Conservation (phyloP, 2,888 invertebrate species). For the Esperia sulphurella region DNA sequence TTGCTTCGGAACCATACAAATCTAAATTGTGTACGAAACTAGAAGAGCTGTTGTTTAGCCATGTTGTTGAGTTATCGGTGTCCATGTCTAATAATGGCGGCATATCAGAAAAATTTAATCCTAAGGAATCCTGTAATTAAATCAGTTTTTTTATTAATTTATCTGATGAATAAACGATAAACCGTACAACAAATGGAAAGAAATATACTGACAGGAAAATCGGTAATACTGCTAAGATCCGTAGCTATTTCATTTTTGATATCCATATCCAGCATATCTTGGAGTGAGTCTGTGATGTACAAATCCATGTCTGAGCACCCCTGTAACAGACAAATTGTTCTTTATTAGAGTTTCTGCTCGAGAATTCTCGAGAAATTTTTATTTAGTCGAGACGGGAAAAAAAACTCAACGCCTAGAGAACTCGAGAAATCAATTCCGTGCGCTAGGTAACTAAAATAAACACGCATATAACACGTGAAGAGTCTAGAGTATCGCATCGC, state of each 20-base stretch:
- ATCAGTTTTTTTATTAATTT: not conserved
- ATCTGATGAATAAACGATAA: no score
- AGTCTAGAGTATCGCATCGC: no score
- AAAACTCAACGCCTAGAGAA: no score
- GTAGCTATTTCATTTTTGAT: conserved; percentile 92
- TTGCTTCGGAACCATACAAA: conserved; percentile 84
- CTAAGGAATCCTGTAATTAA: conserved; percentile 75
- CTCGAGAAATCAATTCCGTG: no score
- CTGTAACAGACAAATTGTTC: conserved; percentile 50
- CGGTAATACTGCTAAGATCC: conserved; percentile 85
- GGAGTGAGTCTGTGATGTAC: conserved; percentile 86
- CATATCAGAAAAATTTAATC: conserved; percentile 81
- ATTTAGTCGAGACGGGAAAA: no score
- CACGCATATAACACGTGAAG: no score
- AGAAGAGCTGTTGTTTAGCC: conserved; percentile 80
- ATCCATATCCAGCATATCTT: conserved; percentile 94
- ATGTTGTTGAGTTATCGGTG: conserved; percentile 80
- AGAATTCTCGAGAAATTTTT: no score
- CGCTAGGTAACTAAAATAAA: no score
- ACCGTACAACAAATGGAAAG: no score
- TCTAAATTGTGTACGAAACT: conserved; percentile 84
- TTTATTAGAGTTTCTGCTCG: no score
- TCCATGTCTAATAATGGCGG: conserved; percentile 83
- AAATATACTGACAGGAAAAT: conserved; percentile 72
- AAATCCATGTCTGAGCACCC: conserved; percentile 80